Conservation (phyloP, 2,888 invertebrate genomes). For the Eurytoma californica region DNA sequence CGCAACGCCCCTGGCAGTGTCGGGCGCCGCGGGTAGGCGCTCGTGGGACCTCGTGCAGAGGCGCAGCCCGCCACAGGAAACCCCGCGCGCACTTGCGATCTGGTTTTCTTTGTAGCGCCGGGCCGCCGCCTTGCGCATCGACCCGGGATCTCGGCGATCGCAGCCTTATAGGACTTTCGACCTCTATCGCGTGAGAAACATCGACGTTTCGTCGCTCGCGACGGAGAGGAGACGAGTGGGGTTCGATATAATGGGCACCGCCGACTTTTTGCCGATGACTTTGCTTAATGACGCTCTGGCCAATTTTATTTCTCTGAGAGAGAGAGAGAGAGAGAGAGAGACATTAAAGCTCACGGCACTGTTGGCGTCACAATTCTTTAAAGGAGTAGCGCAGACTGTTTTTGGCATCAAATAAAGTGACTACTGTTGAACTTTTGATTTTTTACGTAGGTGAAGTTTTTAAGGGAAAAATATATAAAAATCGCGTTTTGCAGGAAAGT, state of each 20-base stretch:
- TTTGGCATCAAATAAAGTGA: too few relatives aligned
- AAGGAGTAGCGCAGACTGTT: too few relatives aligned
- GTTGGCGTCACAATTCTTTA: too few relatives aligned
- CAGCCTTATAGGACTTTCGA: conserved; percentile 2
- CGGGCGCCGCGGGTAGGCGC: conserved; percentile 67
- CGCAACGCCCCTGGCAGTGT: conserved; percentile 73
- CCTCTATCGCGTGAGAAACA: conserved; percentile 53
- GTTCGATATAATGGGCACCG: too few relatives aligned
- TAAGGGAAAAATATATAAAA: too few relatives aligned
- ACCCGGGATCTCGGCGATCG: conserved; percentile 1
- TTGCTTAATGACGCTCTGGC: too few relatives aligned
- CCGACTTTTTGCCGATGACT: too few relatives aligned
- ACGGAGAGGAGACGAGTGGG: too few relatives aligned
- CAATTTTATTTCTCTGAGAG: not conserved
- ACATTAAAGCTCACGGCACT: too few relatives aligned
- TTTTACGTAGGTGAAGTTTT: too few relatives aligned
- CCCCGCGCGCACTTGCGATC: conserved; percentile 7
- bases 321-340: not conserved
- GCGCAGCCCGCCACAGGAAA: conserved; percentile 25
- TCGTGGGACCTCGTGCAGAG: conserved; percentile 34
- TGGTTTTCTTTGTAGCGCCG: conserved; percentile 10
- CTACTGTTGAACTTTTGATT: too few relatives aligned
- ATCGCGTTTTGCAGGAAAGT: too few relatives aligned
- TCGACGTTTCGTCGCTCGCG: not conserved
- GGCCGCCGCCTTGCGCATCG: not conserved